These are phyloP conservation scores for Agrotis clavis DNA, from an alignment of 2,888 invertebrate species.

Conservation along the genomic window DNA sequence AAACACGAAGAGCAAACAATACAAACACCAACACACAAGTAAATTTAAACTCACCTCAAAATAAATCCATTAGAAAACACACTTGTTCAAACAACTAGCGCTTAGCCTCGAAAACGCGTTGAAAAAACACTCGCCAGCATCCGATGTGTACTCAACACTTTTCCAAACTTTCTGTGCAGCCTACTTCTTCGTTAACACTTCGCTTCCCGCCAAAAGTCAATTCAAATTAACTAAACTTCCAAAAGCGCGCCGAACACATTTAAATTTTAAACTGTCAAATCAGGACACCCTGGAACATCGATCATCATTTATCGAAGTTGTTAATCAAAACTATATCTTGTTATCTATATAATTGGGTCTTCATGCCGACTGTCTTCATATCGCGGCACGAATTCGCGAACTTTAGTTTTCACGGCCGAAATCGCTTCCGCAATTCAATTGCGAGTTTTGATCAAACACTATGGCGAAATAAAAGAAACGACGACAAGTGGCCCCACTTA, in stretches of 20 bases:
- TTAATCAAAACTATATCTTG: slow-evolving; percentile 73
- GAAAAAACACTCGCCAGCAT: slow-evolving; percentile 90
- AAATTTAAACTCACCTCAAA: slow-evolving; percentile 92
- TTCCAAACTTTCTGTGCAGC: slow-evolving; percentile 88
- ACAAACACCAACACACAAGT: slow-evolving; percentile 91
- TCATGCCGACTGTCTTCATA: slow-evolving; percentile 73
- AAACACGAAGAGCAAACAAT: slow-evolving; percentile 90
- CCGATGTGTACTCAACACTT: slow-evolving; percentile 88
- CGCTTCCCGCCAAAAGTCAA: slow-evolving; percentile 81
- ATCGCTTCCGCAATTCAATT: slow-evolving; percentile 84
- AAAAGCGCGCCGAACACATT: slow-evolving; percentile 65
- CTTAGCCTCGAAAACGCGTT: slow-evolving; percentile 91
- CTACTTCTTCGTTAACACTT: slow-evolving; percentile 80
- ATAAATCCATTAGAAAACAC: slow-evolving; percentile 92
- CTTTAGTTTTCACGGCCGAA: slow-evolving; percentile 75
- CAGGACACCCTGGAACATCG: slow-evolving; percentile 48
- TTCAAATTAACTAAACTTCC: slow-evolving; percentile 73
- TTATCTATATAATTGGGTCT: slow-evolving; percentile 75
- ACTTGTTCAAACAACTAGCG: slow-evolving; percentile 91
- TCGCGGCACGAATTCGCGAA: slow-evolving; percentile 74
- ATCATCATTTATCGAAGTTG: slow-evolving; percentile 65
- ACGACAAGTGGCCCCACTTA: slow-evolving; percentile 87
- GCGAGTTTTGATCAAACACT: slow-evolving; percentile 83
- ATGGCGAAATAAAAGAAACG: slow-evolving; percentile 84
- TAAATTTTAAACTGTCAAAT: slow-evolving; percentile 69